Evolutionary conservation across 2,113 vertebrate species (phyloP).

Genomic region (Scartelaos histophorus): DNA sequence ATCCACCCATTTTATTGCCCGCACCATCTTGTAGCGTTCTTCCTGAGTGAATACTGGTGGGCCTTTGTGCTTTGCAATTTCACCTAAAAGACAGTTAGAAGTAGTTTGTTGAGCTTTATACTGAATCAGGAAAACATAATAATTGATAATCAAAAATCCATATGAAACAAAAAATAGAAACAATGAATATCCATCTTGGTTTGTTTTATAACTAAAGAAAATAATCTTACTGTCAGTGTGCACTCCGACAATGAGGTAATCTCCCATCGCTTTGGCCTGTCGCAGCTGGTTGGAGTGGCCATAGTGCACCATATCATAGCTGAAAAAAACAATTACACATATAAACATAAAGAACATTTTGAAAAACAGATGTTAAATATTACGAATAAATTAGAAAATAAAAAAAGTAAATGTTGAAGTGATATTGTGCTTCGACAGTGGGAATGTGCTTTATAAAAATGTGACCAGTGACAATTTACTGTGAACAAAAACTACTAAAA

Average conservation of each 20-base stretch:
- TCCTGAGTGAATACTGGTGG: constrained; percentile 96
- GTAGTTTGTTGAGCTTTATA: neutral
- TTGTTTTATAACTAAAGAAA: neutral
- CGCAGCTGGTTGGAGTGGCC: constrained; percentile 98
- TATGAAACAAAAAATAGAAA: neutral
- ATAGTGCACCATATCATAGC: constrained; percentile 99
- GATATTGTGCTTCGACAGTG: no score
- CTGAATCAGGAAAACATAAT: neutral
- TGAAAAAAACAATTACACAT: constrained; percentile 53
- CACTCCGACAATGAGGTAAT: constrained; percentile 93
- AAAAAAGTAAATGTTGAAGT: no score
- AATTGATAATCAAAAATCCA: neutral
- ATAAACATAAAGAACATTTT: neutral
- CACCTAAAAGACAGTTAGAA: constrained; percentile 74
- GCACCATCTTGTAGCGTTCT: constrained; percentile 95
- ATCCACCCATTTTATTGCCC: constrained; percentile 98
- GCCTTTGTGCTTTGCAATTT: constrained; percentile 96
- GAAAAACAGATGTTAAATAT: no score
- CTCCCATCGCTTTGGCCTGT: constrained; percentile 95
- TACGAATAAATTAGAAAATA: no score
- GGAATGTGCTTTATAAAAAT: no score
- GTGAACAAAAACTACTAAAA: no score
- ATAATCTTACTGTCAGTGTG: constrained; percentile 89
- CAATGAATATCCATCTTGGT: neutral
- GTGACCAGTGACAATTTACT: no score